Evolutionary conservation across 2,113 vertebrate genomes (phyloP), one percentile per base, ranked within the genome.

Genomic region (Chloropsis cyanopogon): DNA sequence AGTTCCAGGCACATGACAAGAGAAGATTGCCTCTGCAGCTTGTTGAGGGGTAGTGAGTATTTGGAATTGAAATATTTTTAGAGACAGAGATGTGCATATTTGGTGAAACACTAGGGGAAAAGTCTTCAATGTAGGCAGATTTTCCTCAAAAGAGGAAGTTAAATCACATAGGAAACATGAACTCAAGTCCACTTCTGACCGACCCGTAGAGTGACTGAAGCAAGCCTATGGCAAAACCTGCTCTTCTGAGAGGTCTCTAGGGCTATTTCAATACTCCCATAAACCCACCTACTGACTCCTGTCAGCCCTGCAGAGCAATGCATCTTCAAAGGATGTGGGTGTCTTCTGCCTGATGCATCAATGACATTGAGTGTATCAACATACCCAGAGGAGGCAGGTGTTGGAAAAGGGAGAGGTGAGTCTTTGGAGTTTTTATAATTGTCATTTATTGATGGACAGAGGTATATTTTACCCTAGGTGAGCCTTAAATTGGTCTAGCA

Each of bases 121-220:
- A 92, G 56, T 82, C 66, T 93, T 95, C 77, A 42, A 15, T 12
- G 77, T 59, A 87, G 73, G 92, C 91, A 94, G 52, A 92, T 95
- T 90, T 94, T 82, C 57, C 68, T 73, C 1, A 3, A 83, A 96
- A 79, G 57, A 69, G 84, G 96, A 97, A 96, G 83, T 63, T 60
- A 83, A 81, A 82, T 69, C 19, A 56, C 15, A 21, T 44, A 77
- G 12, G 44, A 93, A 90, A 70, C 42, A 41, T 17, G 78, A 96
- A 91, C 91, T 92, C 19, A 50, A 77, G 66, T 61, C 39, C 3
- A 1, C 60, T 90, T 82, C 37, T 83, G 44, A 53, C 59, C 59
- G 44, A 53, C 59, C 59, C 22, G 37, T 0, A 56, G 25, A 56
- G 31, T 49, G n/a, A 86, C 82, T 78, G 85, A 75, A 91, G 22